These are phyloP conservation scores for Antechinus flavipes DNA, from an alignment of 2,113 vertebrate species.

Conservation along the genomic window DNA sequence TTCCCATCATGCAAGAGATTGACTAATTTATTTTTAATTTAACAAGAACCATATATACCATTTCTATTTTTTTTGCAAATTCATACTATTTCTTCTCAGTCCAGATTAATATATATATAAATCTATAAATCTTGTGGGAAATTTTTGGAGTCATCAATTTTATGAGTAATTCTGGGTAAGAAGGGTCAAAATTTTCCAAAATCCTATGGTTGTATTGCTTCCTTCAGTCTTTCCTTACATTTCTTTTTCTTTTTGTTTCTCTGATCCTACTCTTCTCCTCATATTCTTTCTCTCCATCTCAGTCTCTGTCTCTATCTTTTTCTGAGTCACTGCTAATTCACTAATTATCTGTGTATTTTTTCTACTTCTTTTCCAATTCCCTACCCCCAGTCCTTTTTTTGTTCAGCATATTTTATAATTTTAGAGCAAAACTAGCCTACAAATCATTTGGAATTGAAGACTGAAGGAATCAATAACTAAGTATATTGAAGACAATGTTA, in stretches of 20 bases:
- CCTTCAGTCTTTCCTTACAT: not conserved
- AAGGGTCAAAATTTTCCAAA: not conserved
- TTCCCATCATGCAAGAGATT: slow-evolving; percentile 10
- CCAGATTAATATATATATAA: not conserved
- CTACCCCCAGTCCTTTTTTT: too few species aligned
- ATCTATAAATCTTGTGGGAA: not conserved
- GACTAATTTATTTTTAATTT: not conserved
- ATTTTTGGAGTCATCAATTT: not conserved
- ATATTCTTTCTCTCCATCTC: too few species aligned
- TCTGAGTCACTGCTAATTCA: too few species aligned
- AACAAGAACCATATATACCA: not conserved
- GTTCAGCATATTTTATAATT: not conserved
- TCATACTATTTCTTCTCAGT: not conserved
- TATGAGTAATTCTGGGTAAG: not conserved
- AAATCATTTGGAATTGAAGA: not conserved
- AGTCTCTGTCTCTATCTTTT: too few species aligned
- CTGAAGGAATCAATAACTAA: not conserved
- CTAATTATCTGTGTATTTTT: too few species aligned
- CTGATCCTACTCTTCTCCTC: not conserved
- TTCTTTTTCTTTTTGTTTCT: not conserved
- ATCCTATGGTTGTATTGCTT: not conserved
- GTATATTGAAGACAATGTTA: not conserved
- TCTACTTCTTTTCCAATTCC: too few species aligned
- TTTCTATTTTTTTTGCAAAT: not conserved
- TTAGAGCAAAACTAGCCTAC: not conserved